Conservation (phyloP, 2,113 vertebrate species). For the Empidonax traillii region DNA sequence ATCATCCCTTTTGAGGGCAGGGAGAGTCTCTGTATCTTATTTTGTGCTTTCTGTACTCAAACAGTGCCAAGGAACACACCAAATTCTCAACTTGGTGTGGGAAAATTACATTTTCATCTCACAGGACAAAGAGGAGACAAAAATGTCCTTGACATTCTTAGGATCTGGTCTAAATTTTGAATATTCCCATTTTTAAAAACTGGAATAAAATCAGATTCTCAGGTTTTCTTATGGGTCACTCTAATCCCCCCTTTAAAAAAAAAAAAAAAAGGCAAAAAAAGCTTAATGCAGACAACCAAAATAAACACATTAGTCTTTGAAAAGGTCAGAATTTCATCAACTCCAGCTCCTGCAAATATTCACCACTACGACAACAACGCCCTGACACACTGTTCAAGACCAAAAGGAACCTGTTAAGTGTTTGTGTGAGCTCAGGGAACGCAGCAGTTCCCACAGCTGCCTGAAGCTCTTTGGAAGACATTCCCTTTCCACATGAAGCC, state of each 20-base stretch:
- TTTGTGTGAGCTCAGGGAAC: accelerated
- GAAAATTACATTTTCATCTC: background rate
- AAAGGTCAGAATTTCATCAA: background rate
- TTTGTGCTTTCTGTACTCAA: background rate
- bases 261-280: background rate
- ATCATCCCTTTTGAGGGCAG: background rate
- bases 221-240: background rate
- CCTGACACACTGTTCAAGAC: background rate
- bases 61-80: background rate
- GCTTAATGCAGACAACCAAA: background rate
- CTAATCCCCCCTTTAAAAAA: background rate
- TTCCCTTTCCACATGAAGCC: background rate
- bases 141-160: background rate
- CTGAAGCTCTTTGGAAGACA: background rate
- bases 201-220: background rate
- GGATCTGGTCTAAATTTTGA: background rate
- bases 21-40: background rate
- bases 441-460: background rate
- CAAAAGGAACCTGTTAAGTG: background rate
- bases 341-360: background rate
- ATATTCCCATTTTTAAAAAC: background rate
- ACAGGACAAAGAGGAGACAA: background rate
- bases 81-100: background rate
- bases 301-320: background rate
- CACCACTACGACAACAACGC: background rate